Evolutionary conservation across 2,888 invertebrate species (phyloP).

Genomic region (Ctena decussata): DNA sequence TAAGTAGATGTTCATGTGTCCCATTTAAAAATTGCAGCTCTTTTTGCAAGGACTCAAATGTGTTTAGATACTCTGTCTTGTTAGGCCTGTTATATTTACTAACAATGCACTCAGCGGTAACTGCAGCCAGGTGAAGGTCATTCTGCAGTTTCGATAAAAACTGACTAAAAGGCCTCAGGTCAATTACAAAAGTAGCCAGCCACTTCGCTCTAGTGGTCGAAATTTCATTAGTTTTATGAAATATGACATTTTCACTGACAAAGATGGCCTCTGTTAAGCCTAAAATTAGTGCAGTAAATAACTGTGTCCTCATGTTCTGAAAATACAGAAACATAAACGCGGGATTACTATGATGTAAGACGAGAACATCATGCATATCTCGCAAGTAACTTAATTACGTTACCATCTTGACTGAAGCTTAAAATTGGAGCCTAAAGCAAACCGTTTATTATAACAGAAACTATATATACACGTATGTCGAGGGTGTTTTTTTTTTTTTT

Average conservation of each 20-base stretch:
- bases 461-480: too few relatives aligned
- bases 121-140: background rate
- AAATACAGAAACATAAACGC: background rate
- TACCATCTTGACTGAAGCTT: too few relatives aligned
- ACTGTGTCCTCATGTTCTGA: background rate
- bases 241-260: conserved; percentile 27
- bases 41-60: background rate
- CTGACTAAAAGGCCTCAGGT: background rate
- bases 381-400: too few relatives aligned
- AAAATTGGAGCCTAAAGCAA: too few relatives aligned
- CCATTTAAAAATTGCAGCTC: background rate
- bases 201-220: conserved; percentile 5
- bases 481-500: too few relatives aligned
- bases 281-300: background rate
- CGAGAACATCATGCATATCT: too few relatives aligned
- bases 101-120: background rate
- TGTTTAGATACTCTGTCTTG: background rate
- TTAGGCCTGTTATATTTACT: background rate
- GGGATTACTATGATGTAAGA: too few relatives aligned
- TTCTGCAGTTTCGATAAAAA: conserved; percentile 13
- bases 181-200: conserved; percentile 22
- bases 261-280: background rate
- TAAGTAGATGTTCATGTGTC: background rate
- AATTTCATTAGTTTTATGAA: conserved; percentile 27
- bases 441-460: too few relatives aligned